phyloP scores from a whole-genome alignment of 2,888 invertebrate genomes.

The Orthosia incerta region DNA sequence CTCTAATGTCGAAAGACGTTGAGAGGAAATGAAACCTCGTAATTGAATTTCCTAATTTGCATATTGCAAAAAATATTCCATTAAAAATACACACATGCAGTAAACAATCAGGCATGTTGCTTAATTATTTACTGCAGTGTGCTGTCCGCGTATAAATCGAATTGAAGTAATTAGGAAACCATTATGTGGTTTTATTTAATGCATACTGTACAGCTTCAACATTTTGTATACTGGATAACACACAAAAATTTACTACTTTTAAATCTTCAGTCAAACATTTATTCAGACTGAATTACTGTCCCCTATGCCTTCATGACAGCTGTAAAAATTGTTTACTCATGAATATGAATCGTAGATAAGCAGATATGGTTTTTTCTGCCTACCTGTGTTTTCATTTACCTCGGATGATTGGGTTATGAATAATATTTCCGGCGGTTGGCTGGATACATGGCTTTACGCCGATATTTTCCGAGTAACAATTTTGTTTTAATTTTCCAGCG shows the following conservation, averaged over 20 bases:
- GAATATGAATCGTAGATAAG: constrained; percentile 41
- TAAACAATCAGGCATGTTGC: not conserved
- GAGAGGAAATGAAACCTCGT: not conserved
- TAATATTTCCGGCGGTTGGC: constrained; percentile 34
- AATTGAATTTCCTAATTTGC: constrained; percentile 9
- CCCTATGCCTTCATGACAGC: constrained; percentile 17
- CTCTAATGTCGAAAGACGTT: constrained; percentile 1
- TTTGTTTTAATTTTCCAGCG: constrained; percentile 49
- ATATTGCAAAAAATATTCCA: not conserved
- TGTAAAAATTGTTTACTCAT: constrained; percentile 46
- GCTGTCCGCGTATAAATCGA: not conserved
- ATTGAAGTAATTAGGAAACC: not conserved
- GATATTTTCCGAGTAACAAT: constrained; percentile 34
- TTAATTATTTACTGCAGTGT: not conserved
- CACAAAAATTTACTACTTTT: not conserved
- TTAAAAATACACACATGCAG: not conserved
- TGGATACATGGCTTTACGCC: constrained; percentile 21
- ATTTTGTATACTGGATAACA: not conserved
- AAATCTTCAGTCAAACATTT: not conserved
- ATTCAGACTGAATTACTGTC: constrained; percentile 15
- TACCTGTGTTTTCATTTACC: constrained; percentile 51
- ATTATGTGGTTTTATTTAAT: not conserved
- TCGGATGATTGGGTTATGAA: constrained; percentile 52
- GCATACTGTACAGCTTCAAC: not conserved
- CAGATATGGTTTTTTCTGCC: constrained; percentile 29